These are phyloP conservation scores for Proterorhinus semilunaris DNA, from an alignment of 2,113 vertebrate species.

Conservation along the genomic window DNA sequence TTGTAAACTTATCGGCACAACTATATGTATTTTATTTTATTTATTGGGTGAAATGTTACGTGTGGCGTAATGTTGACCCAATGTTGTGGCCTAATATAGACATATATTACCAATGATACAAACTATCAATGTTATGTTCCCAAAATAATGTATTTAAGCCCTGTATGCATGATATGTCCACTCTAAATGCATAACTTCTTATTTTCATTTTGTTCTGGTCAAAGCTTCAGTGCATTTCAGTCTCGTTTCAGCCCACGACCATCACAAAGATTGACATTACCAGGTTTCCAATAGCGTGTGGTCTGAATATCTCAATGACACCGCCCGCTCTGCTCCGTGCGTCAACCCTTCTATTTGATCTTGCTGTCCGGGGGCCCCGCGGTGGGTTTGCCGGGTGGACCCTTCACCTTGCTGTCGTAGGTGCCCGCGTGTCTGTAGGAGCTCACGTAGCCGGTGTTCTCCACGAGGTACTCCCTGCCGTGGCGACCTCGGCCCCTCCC, in stretches of 20 bases:
- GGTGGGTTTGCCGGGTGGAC: constrained; percentile 39
- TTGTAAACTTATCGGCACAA: too few relatives aligned
- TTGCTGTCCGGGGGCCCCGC: background rate
- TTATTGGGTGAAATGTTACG: too few relatives aligned
- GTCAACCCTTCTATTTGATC: constrained; percentile 19
- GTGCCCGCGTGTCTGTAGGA: constrained; percentile 91
- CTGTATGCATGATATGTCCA: too few relatives aligned
- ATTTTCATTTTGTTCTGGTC: constrained; percentile 2
- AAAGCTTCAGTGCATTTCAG: constrained; percentile 13
- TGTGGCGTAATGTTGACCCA: too few relatives aligned
- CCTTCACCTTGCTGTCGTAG: constrained; percentile 86
- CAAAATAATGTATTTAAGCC: too few relatives aligned
- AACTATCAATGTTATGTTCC: too few relatives aligned
- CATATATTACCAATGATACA: too few relatives aligned
- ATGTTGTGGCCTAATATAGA: too few relatives aligned
- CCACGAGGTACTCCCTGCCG: constrained; percentile 88
- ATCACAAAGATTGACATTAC: background rate
- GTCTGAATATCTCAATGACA: background rate
- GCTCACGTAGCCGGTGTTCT: constrained; percentile 89
- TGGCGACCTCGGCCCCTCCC: constrained; percentile 89
- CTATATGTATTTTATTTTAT: too few relatives aligned
- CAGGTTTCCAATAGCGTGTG: too few relatives aligned
- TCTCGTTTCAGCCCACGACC: constrained; percentile 7
- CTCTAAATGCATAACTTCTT: too few relatives aligned
- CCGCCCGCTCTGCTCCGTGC: background rate